Conservation (phyloP, 1,140 invertebrate species). For the Cotesia vestalis region DNA sequence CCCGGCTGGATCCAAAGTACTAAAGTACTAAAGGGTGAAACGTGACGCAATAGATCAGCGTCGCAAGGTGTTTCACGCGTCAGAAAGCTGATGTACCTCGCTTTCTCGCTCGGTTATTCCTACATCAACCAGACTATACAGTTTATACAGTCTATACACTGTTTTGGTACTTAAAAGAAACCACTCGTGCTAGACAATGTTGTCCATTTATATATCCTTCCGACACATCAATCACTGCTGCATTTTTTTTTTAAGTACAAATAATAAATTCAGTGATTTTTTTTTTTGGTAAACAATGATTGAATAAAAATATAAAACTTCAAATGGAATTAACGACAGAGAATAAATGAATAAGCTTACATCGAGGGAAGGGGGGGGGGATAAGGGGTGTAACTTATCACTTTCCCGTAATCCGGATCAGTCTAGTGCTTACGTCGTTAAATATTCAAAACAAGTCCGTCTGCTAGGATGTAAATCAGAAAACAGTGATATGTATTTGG, state of each 20-base stretch:
- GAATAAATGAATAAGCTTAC: slow-evolving; percentile 45
- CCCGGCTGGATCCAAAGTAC: background rate
- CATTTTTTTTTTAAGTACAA: too few species aligned
- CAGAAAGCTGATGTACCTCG: slow-evolving; percentile 33
- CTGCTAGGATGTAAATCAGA: slow-evolving; percentile 50
- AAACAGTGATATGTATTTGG: background rate
- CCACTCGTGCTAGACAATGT: background rate
- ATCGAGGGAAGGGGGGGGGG: too few species aligned
- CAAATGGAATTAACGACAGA: slow-evolving; percentile 22
- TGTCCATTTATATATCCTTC: too few species aligned
- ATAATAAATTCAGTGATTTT: too few species aligned
- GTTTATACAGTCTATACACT: slow-evolving; percentile 2
- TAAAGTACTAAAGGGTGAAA: slow-evolving; percentile 17
- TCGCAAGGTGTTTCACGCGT: slow-evolving; percentile 42
- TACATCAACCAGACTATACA: slow-evolving; percentile 37
- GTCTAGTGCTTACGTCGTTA: slow-evolving; percentile 51
- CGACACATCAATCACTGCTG: too few species aligned
- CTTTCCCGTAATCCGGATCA: slow-evolving; percentile 57
- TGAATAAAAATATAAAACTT: background rate
- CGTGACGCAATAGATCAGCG: slow-evolving; percentile 41
- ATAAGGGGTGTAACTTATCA: slow-evolving; percentile 53
- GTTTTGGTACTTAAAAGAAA: slow-evolving; percentile 19
- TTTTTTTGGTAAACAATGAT: too few species aligned
- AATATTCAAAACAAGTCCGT: slow-evolving; percentile 54
- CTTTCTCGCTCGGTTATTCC: slow-evolving; percentile 24